Conservation (phyloP, 2,888 invertebrate species). For the Agrilus cyanescens region DNA sequence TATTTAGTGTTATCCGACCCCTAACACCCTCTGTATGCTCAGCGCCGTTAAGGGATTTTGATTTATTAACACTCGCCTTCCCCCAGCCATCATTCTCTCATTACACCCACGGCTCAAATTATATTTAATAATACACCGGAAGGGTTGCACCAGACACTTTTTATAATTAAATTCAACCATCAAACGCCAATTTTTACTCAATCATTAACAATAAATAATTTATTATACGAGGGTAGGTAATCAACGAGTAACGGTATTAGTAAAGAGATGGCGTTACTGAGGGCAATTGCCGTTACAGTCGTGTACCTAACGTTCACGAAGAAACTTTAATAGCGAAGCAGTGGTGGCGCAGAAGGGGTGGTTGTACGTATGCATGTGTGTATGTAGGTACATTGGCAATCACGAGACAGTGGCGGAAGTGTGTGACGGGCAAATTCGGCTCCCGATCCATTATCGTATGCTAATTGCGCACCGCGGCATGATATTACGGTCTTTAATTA, state of each 20-base stretch:
- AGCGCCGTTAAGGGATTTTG: conserved; percentile 16
- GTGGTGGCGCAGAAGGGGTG: too few relatives aligned
- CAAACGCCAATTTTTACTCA: conserved; percentile 1
- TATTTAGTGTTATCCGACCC: background rate
- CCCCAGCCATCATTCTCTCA: conserved; percentile 21
- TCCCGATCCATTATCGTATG: conserved; percentile 19
- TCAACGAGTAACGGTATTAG: too few relatives aligned
- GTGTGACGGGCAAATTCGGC: background rate
- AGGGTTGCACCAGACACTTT: conserved; percentile 18
- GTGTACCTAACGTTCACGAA: too few relatives aligned
- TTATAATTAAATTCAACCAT: conserved; percentile 19
- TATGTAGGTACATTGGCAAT: too few relatives aligned
- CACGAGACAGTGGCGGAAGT: background rate
- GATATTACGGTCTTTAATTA: conserved; percentile 27
- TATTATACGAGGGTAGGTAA: too few relatives aligned
- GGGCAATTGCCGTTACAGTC: too few relatives aligned
- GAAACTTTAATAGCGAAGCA: background rate
- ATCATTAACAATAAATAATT: too few relatives aligned
- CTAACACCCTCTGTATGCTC: background rate
- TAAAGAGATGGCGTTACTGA: too few relatives aligned
- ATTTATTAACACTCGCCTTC: conserved; percentile 21
- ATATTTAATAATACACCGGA: conserved; percentile 14
- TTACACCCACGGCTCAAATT: conserved; percentile 19
- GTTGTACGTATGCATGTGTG: too few relatives aligned
- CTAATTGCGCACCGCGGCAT: conserved; percentile 25